Base-by-base conservation (phyloP, 2,113 vertebrate species). In the Brevimyrus niger region DNA sequence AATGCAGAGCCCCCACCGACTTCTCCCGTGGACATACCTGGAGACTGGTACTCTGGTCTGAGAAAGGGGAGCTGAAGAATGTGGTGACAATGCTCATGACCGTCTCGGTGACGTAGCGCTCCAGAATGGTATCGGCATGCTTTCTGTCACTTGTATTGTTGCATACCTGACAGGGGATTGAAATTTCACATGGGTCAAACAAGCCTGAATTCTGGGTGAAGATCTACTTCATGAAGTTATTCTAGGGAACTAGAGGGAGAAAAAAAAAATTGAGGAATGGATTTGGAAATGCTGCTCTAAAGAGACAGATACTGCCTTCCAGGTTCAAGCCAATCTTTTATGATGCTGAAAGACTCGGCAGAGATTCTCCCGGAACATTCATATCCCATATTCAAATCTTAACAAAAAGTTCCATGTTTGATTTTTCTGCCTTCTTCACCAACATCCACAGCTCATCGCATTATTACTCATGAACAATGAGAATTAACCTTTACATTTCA, bases 21-120 rank as follows among this genome's bases (percentile, higher is more conserved):
- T n/a, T 47, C 53, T 23, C 51, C 53, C 3, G 35, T 31, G 27
- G 35, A 76, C 93, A 92, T 95, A 99, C 98, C 98, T 99, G 98
- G 93, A 99, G 93, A 83, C 98, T 99, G 1, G 98, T 99, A 93
- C 98, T 99, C 95, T 99, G 98, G 93, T 99, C 98, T 6, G 98
- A 99, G 94, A 99, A 99, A 0, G 98, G 98, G 3, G 98, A 99
- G 91, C 98, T 99, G 96, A 99, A 99, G 96, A 99, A 99, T 2
- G 98, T 99, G 1, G 98, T 99, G 89, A 99, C 98, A 0, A 99
- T 99, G 92, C 97, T 98, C 98, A 99, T 99, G 92, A 99, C 97
- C 0, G 98, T 99, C 91, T 99, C 98, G 0, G 98, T 99, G n/a
- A 99, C 98, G 0, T 99, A 99, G 92, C 96, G 96, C 95, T 99